phyloP scores from a whole-genome alignment of 2,888 invertebrate species.

The Lepidocyrtoides sp. region DNA sequence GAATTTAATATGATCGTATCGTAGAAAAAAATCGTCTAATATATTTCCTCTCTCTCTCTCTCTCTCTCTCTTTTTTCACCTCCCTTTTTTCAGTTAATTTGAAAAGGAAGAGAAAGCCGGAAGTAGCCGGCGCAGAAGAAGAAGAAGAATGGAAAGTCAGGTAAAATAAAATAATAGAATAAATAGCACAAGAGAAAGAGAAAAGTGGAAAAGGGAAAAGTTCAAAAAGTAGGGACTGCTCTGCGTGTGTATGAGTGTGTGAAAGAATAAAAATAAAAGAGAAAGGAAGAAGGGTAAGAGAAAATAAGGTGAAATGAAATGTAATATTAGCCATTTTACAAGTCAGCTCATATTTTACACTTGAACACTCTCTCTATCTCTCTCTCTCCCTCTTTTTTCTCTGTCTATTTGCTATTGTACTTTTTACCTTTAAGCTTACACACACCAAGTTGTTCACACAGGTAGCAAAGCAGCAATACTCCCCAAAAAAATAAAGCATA shows the following conservation, averaged over 20 bases:
- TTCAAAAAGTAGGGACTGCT: neutral
- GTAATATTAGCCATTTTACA: slow-evolving; percentile 48
- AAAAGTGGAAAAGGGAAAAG: neutral
- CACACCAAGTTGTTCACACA: neutral
- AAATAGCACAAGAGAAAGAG: no score
- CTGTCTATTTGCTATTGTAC: neutral
- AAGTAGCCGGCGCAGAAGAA: neutral
- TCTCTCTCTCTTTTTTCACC: neutral
- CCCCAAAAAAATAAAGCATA: neutral
- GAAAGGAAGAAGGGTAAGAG: neutral
- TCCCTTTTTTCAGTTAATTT: slow-evolving; percentile 2
- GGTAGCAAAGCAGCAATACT: neutral
- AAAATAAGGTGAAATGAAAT: slow-evolving; percentile 16
- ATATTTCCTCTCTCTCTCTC: no score
- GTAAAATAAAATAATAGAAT: neutral
- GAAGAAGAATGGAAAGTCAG: neutral
- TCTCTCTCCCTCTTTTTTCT: neutral
- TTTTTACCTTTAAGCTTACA: neutral
- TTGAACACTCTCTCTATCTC: neutral
- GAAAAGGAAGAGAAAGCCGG: neutral
- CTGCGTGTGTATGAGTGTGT: no score
- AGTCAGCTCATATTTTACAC: slow-evolving; percentile 45
- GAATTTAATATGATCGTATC: slow-evolving; percentile 3
- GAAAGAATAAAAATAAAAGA: neutral
- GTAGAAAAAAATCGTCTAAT: neutral